Conservation (phyloP, 2,888 invertebrate species). For the Tuberolachnus salignus region DNA sequence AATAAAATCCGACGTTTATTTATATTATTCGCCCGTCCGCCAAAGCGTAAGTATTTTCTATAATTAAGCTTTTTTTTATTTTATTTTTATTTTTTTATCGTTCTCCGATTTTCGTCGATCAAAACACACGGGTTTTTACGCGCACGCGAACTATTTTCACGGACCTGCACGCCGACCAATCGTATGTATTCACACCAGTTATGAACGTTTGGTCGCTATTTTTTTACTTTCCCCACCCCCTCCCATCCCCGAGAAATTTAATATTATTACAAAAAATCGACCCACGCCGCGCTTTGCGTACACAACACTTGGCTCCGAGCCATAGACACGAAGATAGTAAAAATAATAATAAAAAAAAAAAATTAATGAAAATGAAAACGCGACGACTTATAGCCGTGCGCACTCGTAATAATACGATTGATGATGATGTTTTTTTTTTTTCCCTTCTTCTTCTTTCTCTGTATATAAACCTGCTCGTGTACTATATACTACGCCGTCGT, state of each 20-base stretch:
- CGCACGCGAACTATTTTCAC: not conserved
- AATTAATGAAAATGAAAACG: no score
- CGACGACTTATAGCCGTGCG: no score
- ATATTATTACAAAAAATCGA: not conserved
- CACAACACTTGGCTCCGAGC: slow-evolving; percentile 11
- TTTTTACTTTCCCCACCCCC: not conserved
- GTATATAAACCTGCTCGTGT: no score
- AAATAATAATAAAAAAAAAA: no score
- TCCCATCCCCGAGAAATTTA: slow-evolving; percentile 3
- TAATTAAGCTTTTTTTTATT: not conserved
- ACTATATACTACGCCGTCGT: no score
- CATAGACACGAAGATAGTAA: not conserved
- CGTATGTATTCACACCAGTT: slow-evolving; percentile 40
- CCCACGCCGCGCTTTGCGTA: slow-evolving; percentile 10
- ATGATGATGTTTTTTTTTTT: no score
- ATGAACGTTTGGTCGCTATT: slow-evolving; percentile 49
- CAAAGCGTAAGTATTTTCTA: not conserved
- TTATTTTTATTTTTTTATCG: no score
- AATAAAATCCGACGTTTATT: no score
- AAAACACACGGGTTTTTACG: slow-evolving; percentile 9
- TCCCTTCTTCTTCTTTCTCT: no score
- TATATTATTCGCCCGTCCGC: no score
- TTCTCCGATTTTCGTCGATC: no score
- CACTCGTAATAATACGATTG: no score
- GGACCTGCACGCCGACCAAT: slow-evolving; percentile 23